These are phyloP conservation scores for Isurus oxyrinchus DNA, from an alignment of 2,113 vertebrate species.

Conservation along the genomic window DNA sequence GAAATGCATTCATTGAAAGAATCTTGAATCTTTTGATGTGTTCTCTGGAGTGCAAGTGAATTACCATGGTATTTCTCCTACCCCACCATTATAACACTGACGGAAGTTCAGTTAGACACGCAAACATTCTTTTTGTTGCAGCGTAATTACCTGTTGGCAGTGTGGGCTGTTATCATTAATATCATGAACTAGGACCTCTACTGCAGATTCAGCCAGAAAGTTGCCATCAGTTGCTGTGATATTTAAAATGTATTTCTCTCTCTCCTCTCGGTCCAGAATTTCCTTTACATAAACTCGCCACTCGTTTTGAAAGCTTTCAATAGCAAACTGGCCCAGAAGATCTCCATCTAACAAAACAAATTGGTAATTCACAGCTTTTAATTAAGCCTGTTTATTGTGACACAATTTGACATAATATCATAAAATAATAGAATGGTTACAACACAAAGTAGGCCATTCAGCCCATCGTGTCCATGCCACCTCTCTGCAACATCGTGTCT, in stretches of 20 bases:
- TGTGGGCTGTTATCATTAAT: slow-evolving; percentile 89
- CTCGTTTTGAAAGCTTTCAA: slow-evolving; percentile 66
- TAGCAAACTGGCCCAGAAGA: slow-evolving; percentile 72
- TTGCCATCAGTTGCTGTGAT: slow-evolving; percentile 85
- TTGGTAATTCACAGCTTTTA: background rate
- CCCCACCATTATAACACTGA: background rate
- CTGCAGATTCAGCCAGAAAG: slow-evolving; percentile 69
- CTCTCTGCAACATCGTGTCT: no score
- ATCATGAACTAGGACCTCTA: slow-evolving; percentile 83
- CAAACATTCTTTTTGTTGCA: background rate
- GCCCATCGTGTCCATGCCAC: no score
- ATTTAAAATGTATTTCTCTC: slow-evolving; percentile 69
- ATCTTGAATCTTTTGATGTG: background rate
- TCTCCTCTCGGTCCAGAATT: slow-evolving; percentile 75
- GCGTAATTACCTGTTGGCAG: slow-evolving; percentile 78
- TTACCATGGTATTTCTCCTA: background rate
- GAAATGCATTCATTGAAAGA: background rate
- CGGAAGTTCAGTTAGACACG: background rate
- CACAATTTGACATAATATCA: background rate
- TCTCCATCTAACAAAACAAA: slow-evolving; percentile 72
- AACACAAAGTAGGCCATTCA: background rate
- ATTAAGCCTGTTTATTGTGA: background rate
- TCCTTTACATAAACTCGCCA: slow-evolving; percentile 79
- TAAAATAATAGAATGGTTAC: background rate
- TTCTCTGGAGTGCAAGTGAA: background rate